phyloP scores from a whole-genome alignment of 2,797 vertebrate genomes.

The Alfaro cultratus region DNA sequence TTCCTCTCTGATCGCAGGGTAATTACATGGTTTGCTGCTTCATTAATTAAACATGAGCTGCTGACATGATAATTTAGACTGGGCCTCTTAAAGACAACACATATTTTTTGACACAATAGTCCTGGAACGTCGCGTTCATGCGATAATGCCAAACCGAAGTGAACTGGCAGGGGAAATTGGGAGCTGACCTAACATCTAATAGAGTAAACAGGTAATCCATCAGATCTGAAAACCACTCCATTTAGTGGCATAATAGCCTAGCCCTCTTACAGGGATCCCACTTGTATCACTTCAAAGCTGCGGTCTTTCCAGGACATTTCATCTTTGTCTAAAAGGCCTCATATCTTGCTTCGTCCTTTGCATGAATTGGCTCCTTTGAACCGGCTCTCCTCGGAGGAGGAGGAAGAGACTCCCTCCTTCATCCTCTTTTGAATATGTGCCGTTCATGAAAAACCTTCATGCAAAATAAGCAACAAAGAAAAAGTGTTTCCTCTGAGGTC shows the following conservation, averaged over 20 bases:
- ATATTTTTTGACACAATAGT: conserved; percentile 1
- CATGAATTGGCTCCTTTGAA: conserved; percentile 65
- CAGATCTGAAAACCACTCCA: conserved; percentile 5
- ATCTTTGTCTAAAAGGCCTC: conserved; percentile 48
- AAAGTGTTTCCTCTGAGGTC: conserved; percentile 47
- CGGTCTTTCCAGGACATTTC: conserved; percentile 27
- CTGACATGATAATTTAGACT: conserved; percentile 38
- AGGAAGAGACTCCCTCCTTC: conserved; percentile 48
- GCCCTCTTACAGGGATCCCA: conserved; percentile 13
- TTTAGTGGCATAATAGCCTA: conserved; percentile 19
- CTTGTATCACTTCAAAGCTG: conserved; percentile 38
- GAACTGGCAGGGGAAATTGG: background rate
- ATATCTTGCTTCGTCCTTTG: conserved; percentile 53
- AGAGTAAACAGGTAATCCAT: conserved; percentile 18
- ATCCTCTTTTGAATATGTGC: conserved; percentile 42
- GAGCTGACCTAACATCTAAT: conserved; percentile 3
- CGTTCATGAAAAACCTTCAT: conserved; percentile 43
- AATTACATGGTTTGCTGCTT: conserved; percentile 58
- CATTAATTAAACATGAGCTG: conserved; percentile 68
- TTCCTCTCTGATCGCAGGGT: conserved; percentile 58
- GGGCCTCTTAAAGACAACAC: conserved; percentile 34
- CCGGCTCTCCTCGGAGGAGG: conserved; percentile 5
- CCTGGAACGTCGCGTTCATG: background rate
- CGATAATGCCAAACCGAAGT: background rate
- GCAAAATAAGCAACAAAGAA: conserved; percentile 33